Base-by-base conservation (phyloP, 1,140 invertebrate genomes). In the Tribolium madens region DNA sequence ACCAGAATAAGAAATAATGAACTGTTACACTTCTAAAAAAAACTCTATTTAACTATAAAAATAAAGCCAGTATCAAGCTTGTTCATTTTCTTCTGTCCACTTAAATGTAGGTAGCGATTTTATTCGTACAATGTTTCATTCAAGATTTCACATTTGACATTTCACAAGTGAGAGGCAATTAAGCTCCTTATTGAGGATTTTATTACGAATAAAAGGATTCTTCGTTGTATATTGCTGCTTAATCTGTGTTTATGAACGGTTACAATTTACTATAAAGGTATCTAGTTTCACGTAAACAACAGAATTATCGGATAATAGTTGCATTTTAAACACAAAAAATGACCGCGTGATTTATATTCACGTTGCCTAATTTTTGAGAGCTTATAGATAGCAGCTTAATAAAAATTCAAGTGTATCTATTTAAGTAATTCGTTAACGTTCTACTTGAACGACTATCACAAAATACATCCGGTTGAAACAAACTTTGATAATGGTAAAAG, bases 371-470 rank as follows among this genome's bases (percentile, higher is more conserved):
- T 57, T 57, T 57, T 57, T 33, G 3, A 50, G 6, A 47, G 12
- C n/a, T 60, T 60, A 60, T 1, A 2, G 53, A 64, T 64, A 64
- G 13, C 3, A 12, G 9, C 31, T 12, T 13, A 64, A 33, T 64
- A 64, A 64, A 64, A 64, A 64, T 33, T 31, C 26, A 64, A 64
- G 57, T 64, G 57, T 64, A 64, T 14, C 57, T 64, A 64, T 33
- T 64, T 64, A 6, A 33, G 57, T 33, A 31, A 33, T 64, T 13
- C 26, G 31, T 31, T 33, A 33, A 12, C 26, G 57, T 64, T 64
- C 57, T 64, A 33, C 57, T 31, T 33, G 26, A 64, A 14, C 57
- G 18, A 33, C 26, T 64, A 64, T 64, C 57, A 33, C 17, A 64
- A 64, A 64, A 64, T 64, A 64, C 57, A 64, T 64, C 57, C 57